A percentile compares a stretch with the other conserved stretches of the same genome.
Conservation (phyloP, 2,113 vertebrate species). For the Atractosteus spatula region DNA sequence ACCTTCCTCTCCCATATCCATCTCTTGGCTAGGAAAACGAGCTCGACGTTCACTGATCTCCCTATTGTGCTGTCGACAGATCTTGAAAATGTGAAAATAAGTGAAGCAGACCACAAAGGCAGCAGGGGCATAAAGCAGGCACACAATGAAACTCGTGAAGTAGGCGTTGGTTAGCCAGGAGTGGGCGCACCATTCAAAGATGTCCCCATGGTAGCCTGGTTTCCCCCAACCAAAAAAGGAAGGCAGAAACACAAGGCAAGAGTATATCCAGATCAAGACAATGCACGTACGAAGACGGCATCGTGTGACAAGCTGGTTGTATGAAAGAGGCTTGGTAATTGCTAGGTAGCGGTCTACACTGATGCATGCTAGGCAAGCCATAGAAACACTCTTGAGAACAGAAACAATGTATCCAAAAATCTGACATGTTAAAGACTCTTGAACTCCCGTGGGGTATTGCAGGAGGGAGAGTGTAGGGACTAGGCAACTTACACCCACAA, state of each 20-base stretch:
- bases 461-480: constrained; percentile 92
- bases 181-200: constrained; percentile 96
- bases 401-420: constrained; percentile 97
- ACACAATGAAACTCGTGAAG: constrained; percentile 95
- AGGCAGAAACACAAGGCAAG: constrained; percentile 88
- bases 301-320: constrained; percentile 95
- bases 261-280: constrained; percentile 91
- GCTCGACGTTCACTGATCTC: constrained; percentile 92
- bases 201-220: constrained; percentile 97
- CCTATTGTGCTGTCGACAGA: constrained; percentile 97
- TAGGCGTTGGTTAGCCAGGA: constrained; percentile 95
- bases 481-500: constrained; percentile 95
- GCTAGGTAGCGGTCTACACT: constrained; percentile 96
- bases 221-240: constrained; percentile 98
- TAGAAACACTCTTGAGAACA: constrained; percentile 95
- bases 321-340: constrained; percentile 94
- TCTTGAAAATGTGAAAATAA: constrained; percentile 97
- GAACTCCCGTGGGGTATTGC: constrained; percentile 87
- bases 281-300: constrained; percentile 93
- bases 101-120: constrained; percentile 95
- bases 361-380: constrained; percentile 95
- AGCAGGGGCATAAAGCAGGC: constrained; percentile 92
- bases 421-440: constrained; percentile 91
- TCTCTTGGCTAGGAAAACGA: constrained; percentile 89
- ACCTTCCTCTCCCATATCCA: constrained; percentile 77